Evolutionary conservation across 2,113 vertebrate species (phyloP).

Genomic region (Stigmatopora nigra): DNA sequence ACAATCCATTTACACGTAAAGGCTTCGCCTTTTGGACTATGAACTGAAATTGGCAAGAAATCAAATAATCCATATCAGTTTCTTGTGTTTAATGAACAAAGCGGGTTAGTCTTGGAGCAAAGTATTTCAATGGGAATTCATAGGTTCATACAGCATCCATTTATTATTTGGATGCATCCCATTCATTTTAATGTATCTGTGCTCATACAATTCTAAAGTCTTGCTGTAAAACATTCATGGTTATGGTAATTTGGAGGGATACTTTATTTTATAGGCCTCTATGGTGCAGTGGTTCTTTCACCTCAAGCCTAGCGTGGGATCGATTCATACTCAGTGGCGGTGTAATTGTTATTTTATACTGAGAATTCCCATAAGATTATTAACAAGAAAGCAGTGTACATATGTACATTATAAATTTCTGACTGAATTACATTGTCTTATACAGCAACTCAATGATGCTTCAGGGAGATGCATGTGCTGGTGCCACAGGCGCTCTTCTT

Average conservation of each 20-base stretch:
- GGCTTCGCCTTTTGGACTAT: not conserved
- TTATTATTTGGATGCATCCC: not conserved
- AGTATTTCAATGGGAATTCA: not conserved
- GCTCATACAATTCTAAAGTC: not conserved
- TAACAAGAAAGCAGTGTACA: not conserved
- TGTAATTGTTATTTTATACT: not conserved
- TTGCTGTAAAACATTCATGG: not conserved
- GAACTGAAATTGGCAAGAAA: not conserved
- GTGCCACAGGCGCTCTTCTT: slow-evolving; percentile 15
- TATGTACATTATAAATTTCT: not conserved
- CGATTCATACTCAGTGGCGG: no score
- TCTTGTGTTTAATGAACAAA: not conserved
- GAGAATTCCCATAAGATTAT: not conserved
- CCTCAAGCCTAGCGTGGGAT: no score
- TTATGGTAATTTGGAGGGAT: no score
- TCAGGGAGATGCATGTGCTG: slow-evolving; percentile 28
- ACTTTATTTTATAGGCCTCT: no score
- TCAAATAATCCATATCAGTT: not conserved
- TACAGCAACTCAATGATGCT: slow-evolving; percentile 14
- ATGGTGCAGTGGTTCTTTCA: no score
- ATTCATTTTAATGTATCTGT: not conserved
- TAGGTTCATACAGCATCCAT: not conserved
- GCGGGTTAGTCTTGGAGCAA: not conserved
- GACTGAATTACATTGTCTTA: slow-evolving; percentile 10
- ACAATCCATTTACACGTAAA: no score